A percentile compares a stretch with the other conserved stretches of the same genome.
These are phyloP conservation scores for Mastomys coucha DNA, from an alignment of 2,113 vertebrate species.

Conservation along the genomic window DNA sequence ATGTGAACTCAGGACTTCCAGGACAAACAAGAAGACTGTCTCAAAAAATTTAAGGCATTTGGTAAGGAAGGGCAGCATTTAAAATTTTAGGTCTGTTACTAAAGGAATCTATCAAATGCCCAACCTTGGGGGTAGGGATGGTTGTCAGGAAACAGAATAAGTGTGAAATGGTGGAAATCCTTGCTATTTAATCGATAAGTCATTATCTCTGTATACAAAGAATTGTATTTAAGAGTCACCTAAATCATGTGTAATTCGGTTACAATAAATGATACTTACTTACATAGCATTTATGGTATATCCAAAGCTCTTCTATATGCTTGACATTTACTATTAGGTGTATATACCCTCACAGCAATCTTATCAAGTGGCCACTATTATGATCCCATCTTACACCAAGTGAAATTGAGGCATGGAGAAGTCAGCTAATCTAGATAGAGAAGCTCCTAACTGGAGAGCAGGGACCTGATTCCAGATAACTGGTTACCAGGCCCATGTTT, in stretches of 20 bases:
- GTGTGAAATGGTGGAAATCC: neutral
- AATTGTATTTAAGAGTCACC: conserved; percentile 29
- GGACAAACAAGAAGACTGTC: neutral
- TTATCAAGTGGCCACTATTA: neutral
- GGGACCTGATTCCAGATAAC: neutral
- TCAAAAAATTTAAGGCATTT: neutral
- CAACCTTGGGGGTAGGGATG: too few relatives aligned
- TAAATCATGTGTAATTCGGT: neutral
- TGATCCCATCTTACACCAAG: neutral
- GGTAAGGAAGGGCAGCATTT: neutral
- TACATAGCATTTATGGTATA: neutral
- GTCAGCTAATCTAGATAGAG: neutral
- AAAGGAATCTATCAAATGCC: neutral
- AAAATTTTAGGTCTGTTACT: neutral
- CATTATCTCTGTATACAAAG: neutral
- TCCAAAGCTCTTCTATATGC: neutral
- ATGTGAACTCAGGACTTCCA: neutral
- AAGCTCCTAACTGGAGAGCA: neutral
- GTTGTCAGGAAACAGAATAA: neutral
- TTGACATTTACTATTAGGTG: neutral
- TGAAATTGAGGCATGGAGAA: conserved; percentile 11
- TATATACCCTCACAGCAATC: neutral
- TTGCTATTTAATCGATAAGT: conserved; percentile 4
- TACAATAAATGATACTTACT: conserved; percentile 11
- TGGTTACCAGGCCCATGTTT: neutral